Evolutionary conservation across 1,140 invertebrate genomes (phyloP).

Genomic region (Rhynchophorus ferrugineus): DNA sequence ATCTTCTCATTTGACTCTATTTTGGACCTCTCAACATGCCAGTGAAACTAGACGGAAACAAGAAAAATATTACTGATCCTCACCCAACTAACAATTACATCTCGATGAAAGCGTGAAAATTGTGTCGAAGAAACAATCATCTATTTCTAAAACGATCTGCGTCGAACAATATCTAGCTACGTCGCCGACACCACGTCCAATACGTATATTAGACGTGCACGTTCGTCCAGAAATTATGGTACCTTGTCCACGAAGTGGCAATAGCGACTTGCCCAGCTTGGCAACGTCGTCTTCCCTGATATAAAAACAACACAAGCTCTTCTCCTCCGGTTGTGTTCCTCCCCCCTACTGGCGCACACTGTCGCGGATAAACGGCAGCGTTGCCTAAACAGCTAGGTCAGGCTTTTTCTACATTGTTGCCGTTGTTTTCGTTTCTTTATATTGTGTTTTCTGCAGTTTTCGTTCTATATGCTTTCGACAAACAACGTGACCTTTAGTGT

Average conservation of each 20-base stretch:
- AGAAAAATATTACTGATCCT: not conserved
- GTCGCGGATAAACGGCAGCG: slow-evolving; percentile 2
- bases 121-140: slow-evolving; percentile 2
- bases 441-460: too few relatives aligned
- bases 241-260: not conserved
- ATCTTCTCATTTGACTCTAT: too few relatives aligned
- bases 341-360: not conserved
- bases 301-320: not conserved
- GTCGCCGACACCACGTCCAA: not conserved
- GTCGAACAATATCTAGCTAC: not conserved
- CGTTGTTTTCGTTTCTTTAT: too few relatives aligned
- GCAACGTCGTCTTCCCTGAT: not conserved
- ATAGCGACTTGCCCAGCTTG: not conserved
- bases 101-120: not conserved
- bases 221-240: not conserved
- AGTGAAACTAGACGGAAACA: too few relatives aligned
- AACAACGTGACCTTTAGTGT: too few relatives aligned
- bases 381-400: slow-evolving; percentile 13
- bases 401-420: slow-evolving; percentile 13
- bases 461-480: too few relatives aligned
- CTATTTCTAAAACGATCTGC: not conserved
- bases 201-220: not conserved
- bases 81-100: not conserved
- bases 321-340: not conserved
- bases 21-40: too few relatives aligned